Evolutionary conservation across 1,140 invertebrate species (phyloP).

Genomic region (Dendrolimus punctatus): DNA sequence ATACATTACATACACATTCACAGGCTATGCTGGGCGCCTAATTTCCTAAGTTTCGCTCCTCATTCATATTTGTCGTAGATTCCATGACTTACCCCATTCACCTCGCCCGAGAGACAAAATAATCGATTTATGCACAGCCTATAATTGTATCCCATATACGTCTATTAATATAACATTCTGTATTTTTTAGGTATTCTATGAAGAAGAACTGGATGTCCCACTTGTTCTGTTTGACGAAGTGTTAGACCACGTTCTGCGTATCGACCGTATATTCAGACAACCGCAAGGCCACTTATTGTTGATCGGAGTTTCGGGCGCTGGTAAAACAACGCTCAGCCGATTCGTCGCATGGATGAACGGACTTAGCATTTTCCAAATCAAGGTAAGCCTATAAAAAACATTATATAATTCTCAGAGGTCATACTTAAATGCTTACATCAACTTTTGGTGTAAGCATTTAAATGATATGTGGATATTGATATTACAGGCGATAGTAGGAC

Average conservation of each 20-base stretch:
- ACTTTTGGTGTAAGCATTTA: not conserved
- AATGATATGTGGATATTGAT: conserved; percentile 3
- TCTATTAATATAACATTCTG: not conserved
- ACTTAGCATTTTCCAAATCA: conserved; percentile 97
- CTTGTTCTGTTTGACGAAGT: conserved; percentile 99
- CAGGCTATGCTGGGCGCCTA: no score
- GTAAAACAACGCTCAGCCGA: conserved; percentile 98
- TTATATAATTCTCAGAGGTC: no score
- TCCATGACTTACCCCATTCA: no score
- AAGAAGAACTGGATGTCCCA: conserved; percentile 99
- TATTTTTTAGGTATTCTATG: conserved; percentile 92
- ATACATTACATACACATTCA: no score
- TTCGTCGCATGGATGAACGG: conserved; percentile 99
- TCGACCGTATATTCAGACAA: conserved; percentile 99
- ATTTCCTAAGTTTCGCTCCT: no score
- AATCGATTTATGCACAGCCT: not conserved
- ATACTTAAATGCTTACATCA: not conserved
- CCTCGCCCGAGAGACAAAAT: no score
- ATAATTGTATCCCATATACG: not conserved
- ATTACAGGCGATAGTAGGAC: not conserved
- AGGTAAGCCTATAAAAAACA: conserved; percentile 68
- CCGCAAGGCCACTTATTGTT: conserved; percentile 97
- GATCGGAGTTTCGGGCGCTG: conserved; percentile 98
- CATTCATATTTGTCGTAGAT: no score
- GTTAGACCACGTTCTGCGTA: conserved; percentile 97